These are phyloP conservation scores for Aricia agestis DNA, from an alignment of 1,140 invertebrate genomes.

Conservation along the genomic window DNA sequence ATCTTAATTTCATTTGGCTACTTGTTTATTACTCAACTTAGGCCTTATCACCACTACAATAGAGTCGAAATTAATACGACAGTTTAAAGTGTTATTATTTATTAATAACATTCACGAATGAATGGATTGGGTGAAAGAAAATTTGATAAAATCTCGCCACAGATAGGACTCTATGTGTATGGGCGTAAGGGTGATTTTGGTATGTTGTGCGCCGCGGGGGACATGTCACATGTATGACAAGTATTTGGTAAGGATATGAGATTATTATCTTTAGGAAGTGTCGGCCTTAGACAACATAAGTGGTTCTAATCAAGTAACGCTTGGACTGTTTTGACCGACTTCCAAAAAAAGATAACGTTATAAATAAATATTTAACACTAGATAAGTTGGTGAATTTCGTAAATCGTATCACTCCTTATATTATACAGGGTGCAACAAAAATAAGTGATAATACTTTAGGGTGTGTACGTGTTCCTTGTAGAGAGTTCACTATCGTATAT, in stretches of 20 bases:
- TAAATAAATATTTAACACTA: too few relatives aligned
- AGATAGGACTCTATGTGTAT: background rate
- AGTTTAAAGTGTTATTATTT: background rate
- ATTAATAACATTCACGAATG: conserved; percentile 35
- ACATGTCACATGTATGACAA: conserved; percentile 59
- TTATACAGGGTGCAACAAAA: too few relatives aligned
- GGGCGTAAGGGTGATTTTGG: background rate
- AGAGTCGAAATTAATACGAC: conserved; percentile 21
- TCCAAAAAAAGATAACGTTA: too few relatives aligned
- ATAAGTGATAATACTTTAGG: too few relatives aligned
- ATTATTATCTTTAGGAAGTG: conserved; percentile 45
- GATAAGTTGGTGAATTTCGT: too few relatives aligned
- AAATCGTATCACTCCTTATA: too few relatives aligned
- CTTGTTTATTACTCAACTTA: background rate
- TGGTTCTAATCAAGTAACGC: background rate
- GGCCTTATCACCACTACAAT: conserved; percentile 16
- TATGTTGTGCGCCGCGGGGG: conserved; percentile 49
- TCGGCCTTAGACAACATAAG: background rate
- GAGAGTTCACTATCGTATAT: too few relatives aligned
- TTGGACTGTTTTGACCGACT: too few relatives aligned
- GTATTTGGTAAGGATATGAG: conserved; percentile 65
- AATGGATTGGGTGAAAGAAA: conserved; percentile 35
- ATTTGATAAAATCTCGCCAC: conserved; percentile 17
- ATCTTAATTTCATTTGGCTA: background rate
- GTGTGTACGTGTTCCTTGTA: too few relatives aligned